Evolutionary conservation across 2,113 vertebrate genomes (phyloP).

Genomic region (Perccottus glenii): DNA sequence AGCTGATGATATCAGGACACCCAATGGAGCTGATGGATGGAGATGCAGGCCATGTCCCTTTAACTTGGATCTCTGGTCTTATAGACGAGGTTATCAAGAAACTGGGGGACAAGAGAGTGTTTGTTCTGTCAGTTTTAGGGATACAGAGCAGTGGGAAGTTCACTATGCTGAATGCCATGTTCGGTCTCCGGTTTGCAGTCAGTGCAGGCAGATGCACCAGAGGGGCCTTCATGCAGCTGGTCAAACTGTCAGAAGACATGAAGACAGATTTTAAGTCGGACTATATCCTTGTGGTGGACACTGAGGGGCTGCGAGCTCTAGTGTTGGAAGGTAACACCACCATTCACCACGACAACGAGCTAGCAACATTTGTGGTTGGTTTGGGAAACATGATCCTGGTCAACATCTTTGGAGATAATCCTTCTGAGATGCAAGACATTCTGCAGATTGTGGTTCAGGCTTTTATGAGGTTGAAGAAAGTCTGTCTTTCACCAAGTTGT

Average conservation of each 20-base stretch:
- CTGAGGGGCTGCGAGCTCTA: conserved; percentile 52
- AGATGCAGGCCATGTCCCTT: conserved; percentile 79
- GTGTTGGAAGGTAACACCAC: conserved; percentile 12
- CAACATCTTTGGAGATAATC: conserved; percentile 59
- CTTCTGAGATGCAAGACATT: conserved; percentile 58
- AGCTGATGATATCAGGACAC: conserved; percentile 79
- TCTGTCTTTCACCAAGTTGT: conserved; percentile 50
- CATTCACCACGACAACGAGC: conserved; percentile 27
- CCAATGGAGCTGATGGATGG: conserved; percentile 86
- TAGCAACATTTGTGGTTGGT: conserved; percentile 57
- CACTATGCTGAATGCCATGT: conserved; percentile 74
- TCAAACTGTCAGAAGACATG: conserved; percentile 49
- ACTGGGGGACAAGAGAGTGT: conserved; percentile 74
- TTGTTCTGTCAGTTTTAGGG: conserved; percentile 82
- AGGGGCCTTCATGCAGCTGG: conserved; percentile 77
- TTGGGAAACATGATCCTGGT: conserved; percentile 57
- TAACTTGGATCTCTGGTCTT: conserved; percentile 79
- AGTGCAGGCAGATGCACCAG: conserved; percentile 78
- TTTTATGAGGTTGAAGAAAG: conserved; percentile 60
- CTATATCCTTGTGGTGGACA: conserved; percentile 43
- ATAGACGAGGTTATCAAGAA: conserved; percentile 75
- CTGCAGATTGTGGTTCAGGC: conserved; percentile 61
- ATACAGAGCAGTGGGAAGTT: conserved; percentile 82
- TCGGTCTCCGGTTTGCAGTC: conserved; percentile 78
- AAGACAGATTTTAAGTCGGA: conserved; percentile 19